These are phyloP conservation scores for Parasteatoda tepidariorum DNA, from an alignment of 1,140 invertebrate species.

Conservation along the genomic window DNA sequence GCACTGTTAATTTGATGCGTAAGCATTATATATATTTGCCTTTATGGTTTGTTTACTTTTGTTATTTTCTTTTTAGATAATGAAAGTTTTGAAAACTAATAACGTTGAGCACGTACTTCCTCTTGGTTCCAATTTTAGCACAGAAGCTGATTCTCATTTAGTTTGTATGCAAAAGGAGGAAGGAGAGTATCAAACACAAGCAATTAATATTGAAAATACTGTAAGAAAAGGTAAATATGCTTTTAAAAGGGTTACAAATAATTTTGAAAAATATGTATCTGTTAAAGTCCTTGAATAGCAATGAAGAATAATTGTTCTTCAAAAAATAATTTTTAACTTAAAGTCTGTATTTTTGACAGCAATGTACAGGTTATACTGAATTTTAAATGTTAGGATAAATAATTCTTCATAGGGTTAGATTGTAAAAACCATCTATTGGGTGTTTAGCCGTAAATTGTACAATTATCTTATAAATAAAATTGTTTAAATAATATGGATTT, in stretches of 20 bases:
- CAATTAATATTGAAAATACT: constrained; percentile 75
- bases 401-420: too few species aligned
- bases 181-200: constrained; percentile 84
- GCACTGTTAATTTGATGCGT: not conserved
- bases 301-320: too few species aligned
- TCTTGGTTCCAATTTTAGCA: constrained; percentile 84
- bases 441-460: too few species aligned
- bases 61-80: constrained; percentile 70
- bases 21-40: not conserved
- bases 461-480: too few species aligned
- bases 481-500: too few species aligned
- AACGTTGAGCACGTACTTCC: constrained; percentile 87
- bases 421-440: too few species aligned
- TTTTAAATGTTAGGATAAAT: too few species aligned
- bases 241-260: not conserved
- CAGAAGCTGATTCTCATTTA: constrained; percentile 85
- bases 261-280: constrained; percentile 2
- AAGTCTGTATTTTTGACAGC: too few species aligned
- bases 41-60: not conserved
- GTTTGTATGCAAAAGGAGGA: constrained; percentile 84
- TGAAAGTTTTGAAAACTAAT: constrained; percentile 84
- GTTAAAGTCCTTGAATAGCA: too few species aligned
- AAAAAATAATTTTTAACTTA: too few species aligned
- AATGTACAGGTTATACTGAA: too few species aligned
- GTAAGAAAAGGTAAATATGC: constrained; percentile 43